Base-by-base conservation (phyloP, 2,113 vertebrate species). In the Synodontis membranacea region DNA sequence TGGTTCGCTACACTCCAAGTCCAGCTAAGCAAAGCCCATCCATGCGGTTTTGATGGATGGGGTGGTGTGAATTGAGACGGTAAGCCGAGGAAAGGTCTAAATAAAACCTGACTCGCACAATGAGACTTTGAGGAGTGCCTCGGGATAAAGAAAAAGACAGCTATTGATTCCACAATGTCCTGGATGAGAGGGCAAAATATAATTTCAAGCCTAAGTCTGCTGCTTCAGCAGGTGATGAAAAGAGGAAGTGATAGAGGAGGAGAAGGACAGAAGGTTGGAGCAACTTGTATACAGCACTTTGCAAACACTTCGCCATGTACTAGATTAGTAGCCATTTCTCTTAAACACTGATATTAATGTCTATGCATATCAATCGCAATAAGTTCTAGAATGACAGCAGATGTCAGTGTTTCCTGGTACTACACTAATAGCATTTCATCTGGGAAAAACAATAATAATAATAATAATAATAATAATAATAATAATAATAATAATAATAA, bases 61-160 rank as follows among this genome's bases (percentile, higher is more conserved):
- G 70, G 87, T 60, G 10, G 88, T 84, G 86, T 84, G 88, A 93
- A 94, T 92, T 91, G 91, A 93, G 92, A 92, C 82, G 44, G 80
- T 91, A 92, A 90, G 91, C 90, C 84, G 80, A 91, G 89, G 87
- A 86, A 86, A 89, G 82, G 89, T 70, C 89, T 90, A 92, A 89
- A 94, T 93, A 92, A 94, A 93, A 91, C 90, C 90, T 90, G 91
- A 92, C 90, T 91, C 46, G 56, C 68, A 90, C 89, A 93, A 92
- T 90, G 82, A 91, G 70, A 92, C 86, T 88, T 90, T 90, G 87
- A 91, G 88, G 85, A 83, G 87, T 88, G 80, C 78, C 79, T 88
- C 50, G 31, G 82, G 89, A 75, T 86, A 91, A 92, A 84, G 84
- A 80, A 86, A 91, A 91, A 90, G 90, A 92, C 91, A 90, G 90